Evolutionary conservation across 2,113 vertebrate genomes (phyloP).

Genomic region (Lepisosteus oculatus): DNA sequence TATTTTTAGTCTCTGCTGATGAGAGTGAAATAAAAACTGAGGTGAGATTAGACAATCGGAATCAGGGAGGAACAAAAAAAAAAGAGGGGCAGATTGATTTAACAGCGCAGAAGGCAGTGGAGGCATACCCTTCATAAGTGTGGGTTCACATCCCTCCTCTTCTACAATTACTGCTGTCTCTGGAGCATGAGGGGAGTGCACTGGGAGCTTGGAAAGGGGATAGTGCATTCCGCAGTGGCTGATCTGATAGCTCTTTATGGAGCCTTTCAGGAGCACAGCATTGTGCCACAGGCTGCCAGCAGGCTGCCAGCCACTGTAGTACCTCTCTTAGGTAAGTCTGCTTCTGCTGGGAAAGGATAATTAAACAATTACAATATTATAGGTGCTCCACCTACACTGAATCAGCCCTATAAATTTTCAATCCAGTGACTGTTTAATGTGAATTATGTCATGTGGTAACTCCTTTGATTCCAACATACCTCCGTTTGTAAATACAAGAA

Average conservation of each 20-base stretch:
- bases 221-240: constrained; percentile 56
- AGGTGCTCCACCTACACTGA: constrained; percentile 75
- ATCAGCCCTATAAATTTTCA: constrained; percentile 88
- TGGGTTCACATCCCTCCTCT: background rate
- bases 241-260: constrained; percentile 11
- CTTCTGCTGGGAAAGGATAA: constrained; percentile 42
- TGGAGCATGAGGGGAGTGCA: too few species aligned
- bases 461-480: constrained; percentile 98
- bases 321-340: constrained; percentile 57
- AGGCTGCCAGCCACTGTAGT: constrained; percentile 38
- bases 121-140: background rate
- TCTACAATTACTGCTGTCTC: too few species aligned
- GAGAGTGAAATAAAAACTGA: constrained; percentile 74
- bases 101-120: constrained; percentile 14
- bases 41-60: constrained; percentile 54
- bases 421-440: constrained; percentile 95
- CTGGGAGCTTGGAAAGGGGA: constrained; percentile 51
- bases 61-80: constrained; percentile 7
- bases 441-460: constrained; percentile 98
- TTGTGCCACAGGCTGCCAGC: constrained; percentile 46
- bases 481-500: constrained; percentile 98
- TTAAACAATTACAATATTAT: constrained; percentile 72
- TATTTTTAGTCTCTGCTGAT: constrained; percentile 78
- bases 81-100: background rate
- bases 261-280: constrained; percentile 47